Evolutionary conservation across 1,140 invertebrate genomes (phyloP), one percentile per base, ranked within the genome.

Genomic region (Liolophura sinensis): DNA sequence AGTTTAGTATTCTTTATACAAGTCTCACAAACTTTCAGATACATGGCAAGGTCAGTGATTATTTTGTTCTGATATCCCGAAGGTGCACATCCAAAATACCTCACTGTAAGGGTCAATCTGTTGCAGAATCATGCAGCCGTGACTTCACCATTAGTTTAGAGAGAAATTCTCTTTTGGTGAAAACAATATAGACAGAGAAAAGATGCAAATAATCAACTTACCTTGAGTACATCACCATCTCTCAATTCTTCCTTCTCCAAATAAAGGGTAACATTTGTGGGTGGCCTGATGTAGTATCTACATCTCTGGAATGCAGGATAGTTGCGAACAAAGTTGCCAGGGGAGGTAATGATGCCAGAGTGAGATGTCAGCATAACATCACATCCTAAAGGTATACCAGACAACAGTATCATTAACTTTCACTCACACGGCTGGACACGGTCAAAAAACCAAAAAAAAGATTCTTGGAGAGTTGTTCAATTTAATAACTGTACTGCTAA

Each of bases 251-350:
- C 64, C 55, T 66, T 60, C 1, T 47, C 40, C 11, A 14, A 0
- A n/a, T 72, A 64, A 61, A 76, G 70, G 16, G 67, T 58, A 1
- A 76, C 62, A 1, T 22, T 48, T 51, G 24, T 48, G n/a, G 59
- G 24, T 40, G 62, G 20, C 15, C 51, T 58, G 22, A 75, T 65
- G 11, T 31, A 52, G 64, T 69, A 76, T 18, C 61, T 65, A 67
- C 74, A 76, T 31, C 50, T 69, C 22, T 68, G 68, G 48, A 56
- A 69, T 49, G 72, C 71, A 48, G 74, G 67, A 62, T 76, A 76
- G 56, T 70, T 70, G 16, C 62, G 59, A 22, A 62, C 60, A 11
- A 60, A 50, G 47, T 70, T 70, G 15, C 74, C 74, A 40, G 74
- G 74, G 1, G 69, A 73, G 55, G 63, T 67, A 14, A 76, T 64